A percentile compares a stretch with the other conserved stretches of the same genome.
Evolutionary conservation across 2,888 invertebrate species (phyloP).

Genomic region (Hypselothyrea guttata): DNA sequence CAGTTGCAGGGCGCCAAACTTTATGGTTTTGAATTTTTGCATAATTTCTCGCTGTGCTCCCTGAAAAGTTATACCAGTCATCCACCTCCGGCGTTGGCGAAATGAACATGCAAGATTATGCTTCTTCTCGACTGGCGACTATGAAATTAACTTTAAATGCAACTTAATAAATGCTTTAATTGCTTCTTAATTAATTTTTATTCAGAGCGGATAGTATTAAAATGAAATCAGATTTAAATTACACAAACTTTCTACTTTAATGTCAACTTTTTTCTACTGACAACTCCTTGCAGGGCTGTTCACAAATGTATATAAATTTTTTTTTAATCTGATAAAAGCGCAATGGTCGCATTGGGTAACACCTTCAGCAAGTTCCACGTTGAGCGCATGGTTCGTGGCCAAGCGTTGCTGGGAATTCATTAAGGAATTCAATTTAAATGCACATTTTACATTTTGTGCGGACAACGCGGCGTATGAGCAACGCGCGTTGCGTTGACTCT

Average conservation of each 20-base stretch:
- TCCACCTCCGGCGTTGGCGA: not conserved
- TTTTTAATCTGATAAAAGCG: conserved; percentile 58
- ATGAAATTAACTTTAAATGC: no score
- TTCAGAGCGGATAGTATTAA: no score
- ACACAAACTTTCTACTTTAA: not conserved
- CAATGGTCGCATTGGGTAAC: conserved; percentile 46
- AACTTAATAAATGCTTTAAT: no score
- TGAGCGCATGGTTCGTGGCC: conserved; percentile 37
- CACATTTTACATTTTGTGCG: conserved; percentile 62
- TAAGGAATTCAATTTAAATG: conserved; percentile 75
- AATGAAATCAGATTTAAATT: not conserved
- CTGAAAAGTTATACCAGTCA: conserved; percentile 29
- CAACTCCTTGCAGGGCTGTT: conserved; percentile 6
- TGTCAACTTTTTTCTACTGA: not conserved
- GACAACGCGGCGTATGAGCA: conserved; percentile 53
- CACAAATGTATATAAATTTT: conserved; percentile 26
- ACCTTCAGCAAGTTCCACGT: conserved; percentile 31
- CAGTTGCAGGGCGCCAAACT: conserved; percentile 39
- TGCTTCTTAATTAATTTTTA: no score
- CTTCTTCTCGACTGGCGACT: no score
- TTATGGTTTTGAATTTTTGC: conserved; percentile 57
- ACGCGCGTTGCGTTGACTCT: conserved; percentile 40
- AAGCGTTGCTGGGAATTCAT: conserved; percentile 63
- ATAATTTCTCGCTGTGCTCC: conserved; percentile 47
- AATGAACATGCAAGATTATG: conserved; percentile 1